These are phyloP conservation scores for Liopterus haemorrhoidalis DNA, from an alignment of 2,888 invertebrate species.

Conservation along the genomic window DNA sequence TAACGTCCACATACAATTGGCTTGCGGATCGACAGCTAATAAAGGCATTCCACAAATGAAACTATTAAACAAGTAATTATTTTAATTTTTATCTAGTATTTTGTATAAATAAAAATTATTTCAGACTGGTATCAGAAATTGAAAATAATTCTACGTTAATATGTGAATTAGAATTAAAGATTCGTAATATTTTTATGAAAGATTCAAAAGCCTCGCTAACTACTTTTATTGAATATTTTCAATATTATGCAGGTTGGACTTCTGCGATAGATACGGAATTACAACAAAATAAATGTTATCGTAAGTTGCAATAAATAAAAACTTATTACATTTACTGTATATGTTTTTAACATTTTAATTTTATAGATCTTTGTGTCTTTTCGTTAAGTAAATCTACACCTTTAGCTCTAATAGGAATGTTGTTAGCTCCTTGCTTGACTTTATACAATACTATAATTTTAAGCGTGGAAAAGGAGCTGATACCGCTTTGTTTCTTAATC, in stretches of 20 bases:
- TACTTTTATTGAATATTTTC: constrained; percentile 46
- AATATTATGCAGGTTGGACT: constrained; percentile 50
- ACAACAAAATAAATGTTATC: constrained; percentile 43
- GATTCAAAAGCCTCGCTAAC: constrained; percentile 46
- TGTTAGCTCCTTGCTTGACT: constrained; percentile 48
- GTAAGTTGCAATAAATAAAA: constrained; percentile 33
- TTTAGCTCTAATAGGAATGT: constrained; percentile 46
- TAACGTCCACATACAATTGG: no score
- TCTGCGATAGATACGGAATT: constrained; percentile 42
- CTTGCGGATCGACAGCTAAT: constrained; percentile 28
- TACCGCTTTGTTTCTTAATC: constrained; percentile 44
- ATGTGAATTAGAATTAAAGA: constrained; percentile 46
- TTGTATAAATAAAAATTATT: constrained; percentile 21
- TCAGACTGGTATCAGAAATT: constrained; percentile 48
- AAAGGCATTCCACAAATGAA: constrained; percentile 33
- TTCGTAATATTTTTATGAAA: constrained; percentile 44
- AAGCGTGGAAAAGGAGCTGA: constrained; percentile 45
- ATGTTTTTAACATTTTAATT: constrained; percentile 10
- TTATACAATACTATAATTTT: constrained; percentile 48
- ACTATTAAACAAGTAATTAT: constrained; percentile 36
- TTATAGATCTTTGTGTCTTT: constrained; percentile 43
- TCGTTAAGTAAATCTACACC: constrained; percentile 46
- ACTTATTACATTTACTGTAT: constrained; percentile 22
- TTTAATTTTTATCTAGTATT: no score
- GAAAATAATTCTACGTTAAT: constrained; percentile 47